Percentiles rank a stretch among this genome's conserved stretches.
These are phyloP conservation scores for Operophtera brumata DNA, from an alignment of 2,888 invertebrate genomes.

Conservation along the genomic window DNA sequence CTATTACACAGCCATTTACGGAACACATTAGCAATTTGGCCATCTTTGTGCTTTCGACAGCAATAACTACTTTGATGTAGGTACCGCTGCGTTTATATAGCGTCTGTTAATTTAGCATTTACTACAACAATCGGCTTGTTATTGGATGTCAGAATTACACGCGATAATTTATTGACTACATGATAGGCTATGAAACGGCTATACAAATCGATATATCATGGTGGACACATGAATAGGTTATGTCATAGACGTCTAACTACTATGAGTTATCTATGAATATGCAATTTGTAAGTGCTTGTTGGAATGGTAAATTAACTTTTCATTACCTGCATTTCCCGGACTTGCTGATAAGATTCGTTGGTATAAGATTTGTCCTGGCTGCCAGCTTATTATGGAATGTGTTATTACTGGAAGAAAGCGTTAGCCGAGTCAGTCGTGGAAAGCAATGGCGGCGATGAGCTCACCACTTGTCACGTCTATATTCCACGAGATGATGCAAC, in stretches of 20 bases:
- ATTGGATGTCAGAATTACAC: conserved; percentile 35
- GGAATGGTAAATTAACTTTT: no score
- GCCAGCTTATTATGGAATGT: no score
- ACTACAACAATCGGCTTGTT: conserved; percentile 32
- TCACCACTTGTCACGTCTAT: no score
- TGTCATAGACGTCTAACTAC: neutral
- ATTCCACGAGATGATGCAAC: no score
- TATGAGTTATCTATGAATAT: neutral
- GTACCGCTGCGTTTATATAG: conserved; percentile 15
- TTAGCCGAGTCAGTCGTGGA: no score
- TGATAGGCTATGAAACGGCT: conserved; percentile 37
- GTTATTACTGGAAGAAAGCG: no score
- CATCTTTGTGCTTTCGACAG: conserved; percentile 19
- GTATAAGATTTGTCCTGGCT: no score
- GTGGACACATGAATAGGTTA: conserved; percentile 3
- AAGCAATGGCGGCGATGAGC: no score
- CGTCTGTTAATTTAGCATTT: conserved; percentile 26
- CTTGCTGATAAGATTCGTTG: no score
- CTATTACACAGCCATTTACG: no score
- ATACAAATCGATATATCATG: conserved; percentile 24
- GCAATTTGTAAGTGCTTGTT: neutral
- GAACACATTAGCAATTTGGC: conserved; percentile 20
- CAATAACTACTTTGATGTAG: conserved; percentile 18
- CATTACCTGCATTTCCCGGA: no score
- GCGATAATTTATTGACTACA: conserved; percentile 41